These are phyloP conservation scores for Aporophyla nigra DNA, from an alignment of 2,888 invertebrate species.

Conservation along the genomic window DNA sequence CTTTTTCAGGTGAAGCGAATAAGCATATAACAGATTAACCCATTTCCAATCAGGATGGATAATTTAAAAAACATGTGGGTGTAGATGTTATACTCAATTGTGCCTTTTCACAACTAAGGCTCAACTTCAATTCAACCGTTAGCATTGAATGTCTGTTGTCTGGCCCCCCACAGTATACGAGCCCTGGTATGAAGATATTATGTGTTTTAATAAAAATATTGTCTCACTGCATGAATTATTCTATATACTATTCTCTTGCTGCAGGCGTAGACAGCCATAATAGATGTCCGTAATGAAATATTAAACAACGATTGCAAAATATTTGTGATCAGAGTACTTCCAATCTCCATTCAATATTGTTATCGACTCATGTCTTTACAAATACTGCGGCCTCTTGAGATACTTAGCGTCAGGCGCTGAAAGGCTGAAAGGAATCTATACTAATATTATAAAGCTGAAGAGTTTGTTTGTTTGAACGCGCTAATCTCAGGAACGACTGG, in stretches of 20 bases:
- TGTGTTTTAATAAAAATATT: neutral
- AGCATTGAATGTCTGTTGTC: neutral
- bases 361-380: neutral
- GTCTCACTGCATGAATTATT: neutral
- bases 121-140: neutral
- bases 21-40: neutral
- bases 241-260: neutral
- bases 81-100: neutral
- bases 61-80: neutral
- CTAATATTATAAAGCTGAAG: too few species aligned
- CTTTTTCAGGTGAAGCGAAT: too few species aligned
- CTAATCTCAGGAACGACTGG: too few species aligned
- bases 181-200: neutral
- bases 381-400: conserved; percentile 35
- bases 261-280: neutral
- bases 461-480: too few species aligned
- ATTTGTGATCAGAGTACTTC: neutral
- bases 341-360: conserved; percentile 3
- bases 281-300: neutral
- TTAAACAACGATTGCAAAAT: neutral
- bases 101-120: neutral
- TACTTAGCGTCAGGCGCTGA: conserved; percentile 19
- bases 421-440: too few species aligned
- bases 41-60: neutral
- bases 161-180: neutral